Conservation (phyloP, 2,888 invertebrate genomes). For the Axea sp. region DNA sequence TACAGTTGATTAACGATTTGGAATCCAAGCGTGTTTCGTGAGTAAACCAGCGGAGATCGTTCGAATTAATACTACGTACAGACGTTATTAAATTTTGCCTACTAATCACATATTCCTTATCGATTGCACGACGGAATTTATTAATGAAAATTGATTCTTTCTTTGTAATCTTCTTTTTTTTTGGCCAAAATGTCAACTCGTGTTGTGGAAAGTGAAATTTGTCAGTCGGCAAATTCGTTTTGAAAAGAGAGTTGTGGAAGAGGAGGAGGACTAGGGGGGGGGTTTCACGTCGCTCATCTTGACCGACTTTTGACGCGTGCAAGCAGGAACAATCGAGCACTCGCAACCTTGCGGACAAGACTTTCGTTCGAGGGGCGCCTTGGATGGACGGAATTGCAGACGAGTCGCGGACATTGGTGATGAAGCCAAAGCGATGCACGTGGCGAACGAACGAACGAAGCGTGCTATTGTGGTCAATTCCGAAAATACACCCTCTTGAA, state of each 20-base stretch:
- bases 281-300: conserved; percentile 49
- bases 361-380: conserved; percentile 31
- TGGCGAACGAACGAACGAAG: conserved; percentile 4
- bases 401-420: conserved; percentile 17
- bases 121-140: too few relatives aligned
- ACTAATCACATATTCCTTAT: too few relatives aligned
- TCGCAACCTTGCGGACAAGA: conserved; percentile 24
- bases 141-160: too few relatives aligned
- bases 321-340: conserved; percentile 40
- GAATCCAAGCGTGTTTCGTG: not conserved
- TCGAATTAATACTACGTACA: too few relatives aligned
- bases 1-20: conserved; percentile 10
- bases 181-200: conserved; percentile 23
- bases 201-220: conserved; percentile 39
- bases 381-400: conserved; percentile 29
- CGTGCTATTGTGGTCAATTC: too few relatives aligned
- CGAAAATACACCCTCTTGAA: too few relatives aligned
- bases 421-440: conserved; percentile 25
- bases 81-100: too few relatives aligned
- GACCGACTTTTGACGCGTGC: conserved; percentile 47
- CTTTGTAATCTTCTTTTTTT: too few relatives aligned
- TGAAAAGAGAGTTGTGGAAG: conserved; percentile 24
- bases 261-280: too few relatives aligned
- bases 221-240: not conserved
- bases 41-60: not conserved